These are phyloP conservation scores for Cataglyphis cursor DNA, from an alignment of 2,888 invertebrate genomes.

Conservation along the genomic window DNA sequence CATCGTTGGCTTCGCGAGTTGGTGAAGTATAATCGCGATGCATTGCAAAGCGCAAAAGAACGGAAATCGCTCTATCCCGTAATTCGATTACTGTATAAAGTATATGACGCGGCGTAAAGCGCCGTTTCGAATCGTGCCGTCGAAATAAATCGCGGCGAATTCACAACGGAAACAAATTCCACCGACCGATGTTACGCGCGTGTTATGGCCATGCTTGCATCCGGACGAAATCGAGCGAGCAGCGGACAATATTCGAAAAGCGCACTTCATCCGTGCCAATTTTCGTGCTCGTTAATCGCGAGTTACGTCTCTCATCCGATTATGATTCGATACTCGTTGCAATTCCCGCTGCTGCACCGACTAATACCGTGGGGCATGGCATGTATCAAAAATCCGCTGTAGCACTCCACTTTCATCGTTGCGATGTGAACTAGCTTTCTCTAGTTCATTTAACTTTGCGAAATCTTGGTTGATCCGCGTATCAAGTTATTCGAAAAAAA, in stretches of 20 bases:
- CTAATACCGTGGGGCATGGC: conserved; percentile 18
- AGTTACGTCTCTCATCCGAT: conserved; percentile 53
- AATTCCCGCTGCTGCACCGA: conserved; percentile 19
- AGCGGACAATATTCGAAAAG: conserved; percentile 51
- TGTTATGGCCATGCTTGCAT: conserved; percentile 20
- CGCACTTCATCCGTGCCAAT: conserved; percentile 46
- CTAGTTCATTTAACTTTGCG: background rate
- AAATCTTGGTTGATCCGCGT: background rate
- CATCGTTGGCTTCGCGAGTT: conserved; percentile 38
- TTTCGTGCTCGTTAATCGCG: conserved; percentile 54
- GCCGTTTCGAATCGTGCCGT: background rate
- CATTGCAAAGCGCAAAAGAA: conserved; percentile 19
- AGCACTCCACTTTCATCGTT: background rate
- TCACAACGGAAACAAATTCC: conserved; percentile 46
- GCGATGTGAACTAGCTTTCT: background rate
- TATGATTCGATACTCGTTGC: conserved; percentile 53
- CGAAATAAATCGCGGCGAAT: conserved; percentile 39
- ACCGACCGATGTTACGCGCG: background rate
- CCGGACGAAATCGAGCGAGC: conserved; percentile 40
- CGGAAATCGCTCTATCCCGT: conserved; percentile 29
- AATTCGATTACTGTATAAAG: conserved; percentile 34
- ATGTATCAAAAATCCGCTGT: conserved; percentile 18
- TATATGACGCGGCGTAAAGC: conserved; percentile 13
- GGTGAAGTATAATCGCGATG: conserved; percentile 2
- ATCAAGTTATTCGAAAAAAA: background rate